Evolutionary conservation across 2,888 invertebrate genomes (phyloP).

Genomic region (Nebria salina): DNA sequence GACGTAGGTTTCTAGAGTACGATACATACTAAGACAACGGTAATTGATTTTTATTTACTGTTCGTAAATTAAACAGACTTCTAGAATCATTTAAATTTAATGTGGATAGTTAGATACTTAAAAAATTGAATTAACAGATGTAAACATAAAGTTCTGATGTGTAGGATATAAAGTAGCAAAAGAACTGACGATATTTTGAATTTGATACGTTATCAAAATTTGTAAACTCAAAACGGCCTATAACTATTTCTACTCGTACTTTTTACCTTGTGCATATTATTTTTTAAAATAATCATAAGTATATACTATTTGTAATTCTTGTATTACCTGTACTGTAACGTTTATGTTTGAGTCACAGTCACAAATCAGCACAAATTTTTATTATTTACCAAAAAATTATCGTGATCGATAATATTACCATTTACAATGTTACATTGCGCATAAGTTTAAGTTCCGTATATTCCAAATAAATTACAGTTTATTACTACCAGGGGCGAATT

Average conservation of each 20-base stretch:
- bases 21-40: too few relatives aligned
- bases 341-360: background rate
- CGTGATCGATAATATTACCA: too few relatives aligned
- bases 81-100: background rate
- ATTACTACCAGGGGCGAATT: too few relatives aligned
- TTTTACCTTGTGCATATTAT: conserved; percentile 32
- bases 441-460: too few relatives aligned
- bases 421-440: too few relatives aligned
- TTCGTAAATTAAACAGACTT: too few relatives aligned
- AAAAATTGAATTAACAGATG: conserved; percentile 4
- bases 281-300: conserved; percentile 13
- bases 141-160: conserved; percentile 20
- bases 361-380: background rate
- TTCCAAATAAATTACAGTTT: too few relatives aligned
- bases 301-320: conserved; percentile 17
- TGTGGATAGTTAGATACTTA: conserved; percentile 30
- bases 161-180: conserved; percentile 31
- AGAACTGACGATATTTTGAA: conserved; percentile 41
- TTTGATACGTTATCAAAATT: conserved; percentile 22
- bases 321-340: conserved; percentile 7
- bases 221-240: conserved; percentile 40
- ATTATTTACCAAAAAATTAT: too few relatives aligned
- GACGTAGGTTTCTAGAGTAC: too few relatives aligned
- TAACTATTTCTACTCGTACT: conserved; percentile 34
- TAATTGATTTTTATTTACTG: too few relatives aligned